phyloP scores from a whole-genome alignment of 1,140 invertebrate genomes.

The Gonatopus flavifemur region DNA sequence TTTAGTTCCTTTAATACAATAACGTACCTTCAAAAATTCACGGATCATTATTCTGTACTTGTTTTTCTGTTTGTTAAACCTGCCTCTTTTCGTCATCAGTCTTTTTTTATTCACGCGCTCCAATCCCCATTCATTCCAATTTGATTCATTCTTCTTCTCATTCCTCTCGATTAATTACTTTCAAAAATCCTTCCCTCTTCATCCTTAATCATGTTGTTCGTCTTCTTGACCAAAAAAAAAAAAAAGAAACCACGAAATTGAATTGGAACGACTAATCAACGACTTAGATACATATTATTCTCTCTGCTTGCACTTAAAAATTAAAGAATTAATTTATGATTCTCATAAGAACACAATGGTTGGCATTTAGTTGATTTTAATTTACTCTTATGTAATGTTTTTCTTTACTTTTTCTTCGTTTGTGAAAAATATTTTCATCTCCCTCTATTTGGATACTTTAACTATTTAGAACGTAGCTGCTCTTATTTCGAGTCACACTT shows the following conservation, averaged over 20 bases:
- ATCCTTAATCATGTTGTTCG: conserved; percentile 3
- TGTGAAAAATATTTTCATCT: conserved; percentile 41
- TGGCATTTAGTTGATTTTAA: conserved; percentile 42
- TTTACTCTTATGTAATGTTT: too few species aligned
- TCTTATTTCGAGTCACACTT: conserved; percentile 41
- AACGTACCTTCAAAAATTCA: too few species aligned
- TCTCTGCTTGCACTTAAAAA: conserved; percentile 29
- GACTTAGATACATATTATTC: conserved; percentile 38
- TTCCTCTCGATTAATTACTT: conserved; percentile 7
- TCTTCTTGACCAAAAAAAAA: conserved; percentile 27
- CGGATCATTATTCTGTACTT: too few species aligned
- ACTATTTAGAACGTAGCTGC: conserved; percentile 35
- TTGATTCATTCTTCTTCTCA: neutral
- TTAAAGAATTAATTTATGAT: conserved; percentile 47
- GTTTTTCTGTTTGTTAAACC: conserved; percentile 6
- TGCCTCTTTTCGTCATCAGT: neutral
- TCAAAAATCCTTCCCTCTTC: conserved; percentile 2
- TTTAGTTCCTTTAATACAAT: too few species aligned
- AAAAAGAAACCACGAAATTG: too few species aligned
- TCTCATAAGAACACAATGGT: conserved; percentile 49
- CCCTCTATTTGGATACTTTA: conserved; percentile 35
- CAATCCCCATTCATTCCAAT: neutral
- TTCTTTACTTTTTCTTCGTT: conserved; percentile 11
- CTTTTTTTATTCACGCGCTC: neutral
- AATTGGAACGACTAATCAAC: conserved; percentile 44